Conservation (phyloP, 2,797 vertebrate genomes). For the Anableps anableps region DNA sequence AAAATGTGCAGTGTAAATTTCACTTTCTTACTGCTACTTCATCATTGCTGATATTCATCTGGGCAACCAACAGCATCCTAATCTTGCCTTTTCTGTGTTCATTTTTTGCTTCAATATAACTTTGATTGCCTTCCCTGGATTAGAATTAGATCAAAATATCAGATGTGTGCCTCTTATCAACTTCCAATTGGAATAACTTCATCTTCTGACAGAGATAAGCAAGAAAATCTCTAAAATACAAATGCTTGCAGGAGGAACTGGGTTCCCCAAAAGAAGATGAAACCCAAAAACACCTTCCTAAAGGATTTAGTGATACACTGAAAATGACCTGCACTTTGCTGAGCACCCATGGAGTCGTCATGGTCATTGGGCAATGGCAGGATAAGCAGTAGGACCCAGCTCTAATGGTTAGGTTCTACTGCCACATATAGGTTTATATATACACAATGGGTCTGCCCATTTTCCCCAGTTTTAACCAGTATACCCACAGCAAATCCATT, state of each 20-base stretch:
- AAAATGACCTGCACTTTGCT: background rate
- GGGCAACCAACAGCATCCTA: background rate
- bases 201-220: background rate
- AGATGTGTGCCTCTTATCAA: background rate
- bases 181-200: background rate
- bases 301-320: background rate
- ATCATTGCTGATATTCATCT: background rate
- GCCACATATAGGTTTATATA: background rate
- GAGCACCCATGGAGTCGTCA: background rate
- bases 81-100: background rate
- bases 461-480: background rate
- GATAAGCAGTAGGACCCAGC: background rate
- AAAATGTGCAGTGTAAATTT: background rate
- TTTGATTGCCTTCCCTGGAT: background rate
- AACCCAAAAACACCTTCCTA: background rate
- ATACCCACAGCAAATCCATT: background rate
- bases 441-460: background rate
- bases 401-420: background rate
- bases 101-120: background rate
- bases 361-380: too few relatives aligned
- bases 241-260: background rate
- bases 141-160: background rate
- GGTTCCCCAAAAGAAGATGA: background rate
- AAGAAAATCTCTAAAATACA: background rate
- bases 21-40: background rate